A percentile compares a stretch with the other conserved stretches of the same genome.
These are phyloP conservation scores for Oscheius sp. DNA, from an alignment of 2,888 invertebrate species.

Conservation along the genomic window DNA sequence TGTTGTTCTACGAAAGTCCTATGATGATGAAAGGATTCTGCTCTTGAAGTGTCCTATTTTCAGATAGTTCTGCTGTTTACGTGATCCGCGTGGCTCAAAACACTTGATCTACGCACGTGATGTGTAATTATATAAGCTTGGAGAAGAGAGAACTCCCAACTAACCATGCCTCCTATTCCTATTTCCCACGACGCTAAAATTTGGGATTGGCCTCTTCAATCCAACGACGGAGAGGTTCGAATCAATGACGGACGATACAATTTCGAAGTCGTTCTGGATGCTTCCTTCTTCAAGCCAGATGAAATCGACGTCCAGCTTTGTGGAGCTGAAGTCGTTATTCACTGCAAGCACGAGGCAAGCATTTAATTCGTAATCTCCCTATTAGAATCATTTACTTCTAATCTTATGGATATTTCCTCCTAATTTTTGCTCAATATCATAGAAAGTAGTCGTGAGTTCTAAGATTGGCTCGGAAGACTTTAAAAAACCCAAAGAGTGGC, in stretches of 20 bases:
- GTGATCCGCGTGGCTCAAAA: neutral
- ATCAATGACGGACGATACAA: neutral
- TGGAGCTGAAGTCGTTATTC: conserved; percentile 9
- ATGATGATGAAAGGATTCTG: too few species aligned
- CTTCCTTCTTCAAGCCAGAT: neutral
- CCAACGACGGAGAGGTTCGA: neutral
- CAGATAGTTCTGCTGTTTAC: too few species aligned
- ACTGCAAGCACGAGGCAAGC: neutral
- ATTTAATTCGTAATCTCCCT: neutral
- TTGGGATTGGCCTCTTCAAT: conserved; percentile 15
- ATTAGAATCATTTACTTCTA: neutral
- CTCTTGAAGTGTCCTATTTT: too few species aligned
- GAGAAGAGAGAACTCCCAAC: too few species aligned
- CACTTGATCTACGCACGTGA: neutral
- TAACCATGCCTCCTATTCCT: neutral
- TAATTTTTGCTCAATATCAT: neutral
- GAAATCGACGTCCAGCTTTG: conserved; percentile 1
- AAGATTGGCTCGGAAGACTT: neutral
- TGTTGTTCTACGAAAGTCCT: too few species aligned
- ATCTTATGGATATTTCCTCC: neutral
- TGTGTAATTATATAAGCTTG: too few species aligned
- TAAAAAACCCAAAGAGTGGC: neutral
- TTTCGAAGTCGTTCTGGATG: conserved; percentile 2
- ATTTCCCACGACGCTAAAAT: neutral
- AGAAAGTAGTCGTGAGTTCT: neutral